Evolutionary conservation across 2,797 vertebrate species (phyloP).

Genomic region (Coendou prehensilis): DNA sequence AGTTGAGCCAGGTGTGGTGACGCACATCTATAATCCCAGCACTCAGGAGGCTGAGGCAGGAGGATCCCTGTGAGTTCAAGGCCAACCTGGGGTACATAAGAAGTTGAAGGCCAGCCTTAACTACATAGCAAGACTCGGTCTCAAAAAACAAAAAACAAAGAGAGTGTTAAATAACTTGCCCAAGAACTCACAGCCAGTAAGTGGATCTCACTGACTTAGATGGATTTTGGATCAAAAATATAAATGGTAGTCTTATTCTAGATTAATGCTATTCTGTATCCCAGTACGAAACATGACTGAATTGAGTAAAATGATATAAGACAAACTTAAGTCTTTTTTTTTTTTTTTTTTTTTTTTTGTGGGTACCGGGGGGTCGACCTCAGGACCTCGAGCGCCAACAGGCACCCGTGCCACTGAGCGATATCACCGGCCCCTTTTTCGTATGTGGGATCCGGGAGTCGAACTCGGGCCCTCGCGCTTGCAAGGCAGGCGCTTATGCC

Average conservation of each 20-base stretch:
- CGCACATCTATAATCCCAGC: background rate
- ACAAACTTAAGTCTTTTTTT: conserved; percentile 42
- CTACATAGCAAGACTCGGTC: background rate
- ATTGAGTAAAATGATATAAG: conserved; percentile 15
- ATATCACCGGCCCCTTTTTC: no score
- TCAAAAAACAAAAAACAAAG: background rate
- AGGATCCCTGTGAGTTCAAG: background rate
- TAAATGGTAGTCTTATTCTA: conserved; percentile 39
- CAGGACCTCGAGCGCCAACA: no score
- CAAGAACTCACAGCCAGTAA: conserved; percentile 23
- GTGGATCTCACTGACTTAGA: background rate
- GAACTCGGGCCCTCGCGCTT: no score
- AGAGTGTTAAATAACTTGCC: conserved; percentile 41
- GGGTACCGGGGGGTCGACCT: no score
- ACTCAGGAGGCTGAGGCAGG: background rate
- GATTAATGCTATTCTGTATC: conserved; percentile 35
- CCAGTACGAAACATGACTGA: conserved; percentile 42
- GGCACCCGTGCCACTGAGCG: no score
- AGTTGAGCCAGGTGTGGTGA: background rate
- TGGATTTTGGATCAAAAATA: conserved; percentile 5
- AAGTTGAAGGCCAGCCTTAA: background rate
- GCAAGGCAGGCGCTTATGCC: no score
- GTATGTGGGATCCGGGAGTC: no score
- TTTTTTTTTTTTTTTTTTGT: no score
- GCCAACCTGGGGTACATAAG: background rate